phyloP scores from a whole-genome alignment of 2,888 invertebrate species.

The Mesoligia furuncula region DNA sequence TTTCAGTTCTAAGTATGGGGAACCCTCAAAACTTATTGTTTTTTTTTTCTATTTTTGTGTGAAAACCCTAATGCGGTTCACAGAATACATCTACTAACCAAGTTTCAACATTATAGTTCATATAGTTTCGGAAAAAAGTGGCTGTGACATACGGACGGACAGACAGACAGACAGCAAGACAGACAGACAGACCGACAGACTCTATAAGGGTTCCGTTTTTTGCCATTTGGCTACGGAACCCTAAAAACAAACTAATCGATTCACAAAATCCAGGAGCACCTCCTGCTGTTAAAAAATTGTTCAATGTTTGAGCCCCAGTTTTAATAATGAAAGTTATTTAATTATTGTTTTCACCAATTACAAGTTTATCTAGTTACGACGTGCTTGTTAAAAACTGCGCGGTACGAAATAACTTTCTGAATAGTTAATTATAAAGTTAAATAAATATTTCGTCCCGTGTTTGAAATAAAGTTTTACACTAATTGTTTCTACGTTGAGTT shows the following conservation, averaged over 20 bases:
- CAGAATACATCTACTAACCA: no score
- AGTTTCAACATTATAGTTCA: no score
- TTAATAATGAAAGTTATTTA: background rate
- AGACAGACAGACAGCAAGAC: no score
- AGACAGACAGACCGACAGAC: no score
- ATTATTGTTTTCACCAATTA: constrained; percentile 39
- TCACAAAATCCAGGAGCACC: background rate
- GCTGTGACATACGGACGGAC: no score
- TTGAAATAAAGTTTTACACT: constrained; percentile 9
- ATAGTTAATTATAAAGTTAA: constrained; percentile 41
- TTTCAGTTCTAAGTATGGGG: no score
- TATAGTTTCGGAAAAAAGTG: no score
- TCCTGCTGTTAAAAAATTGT: background rate
- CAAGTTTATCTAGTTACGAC: constrained; percentile 12
- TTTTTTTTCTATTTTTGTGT: no score
- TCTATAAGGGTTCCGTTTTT: no score
- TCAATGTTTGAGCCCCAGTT: background rate
- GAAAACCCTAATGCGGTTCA: no score
- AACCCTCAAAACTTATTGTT: no score
- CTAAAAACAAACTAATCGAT: background rate
- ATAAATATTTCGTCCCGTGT: constrained; percentile 1
- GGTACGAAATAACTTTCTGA: constrained; percentile 13
- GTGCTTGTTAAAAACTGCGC: constrained; percentile 35
- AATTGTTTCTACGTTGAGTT: background rate
- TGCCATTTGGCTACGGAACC: no score